Evolutionary conservation across 2,888 invertebrate species (phyloP).

Genomic region (Diarsia rubi): DNA sequence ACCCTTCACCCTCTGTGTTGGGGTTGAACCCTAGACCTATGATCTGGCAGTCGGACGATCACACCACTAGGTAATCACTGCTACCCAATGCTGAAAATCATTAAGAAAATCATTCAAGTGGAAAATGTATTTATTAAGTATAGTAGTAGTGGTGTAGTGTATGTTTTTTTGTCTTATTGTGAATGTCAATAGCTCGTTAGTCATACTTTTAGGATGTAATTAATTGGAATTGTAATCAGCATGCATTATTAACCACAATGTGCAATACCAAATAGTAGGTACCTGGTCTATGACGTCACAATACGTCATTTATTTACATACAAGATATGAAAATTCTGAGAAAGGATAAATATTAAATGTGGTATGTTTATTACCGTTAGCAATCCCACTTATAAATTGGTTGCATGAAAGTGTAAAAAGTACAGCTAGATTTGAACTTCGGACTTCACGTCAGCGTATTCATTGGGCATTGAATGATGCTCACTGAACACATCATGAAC

Average conservation of each 20-base stretch:
- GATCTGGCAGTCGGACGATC: not conserved
- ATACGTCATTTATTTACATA: conserved; percentile 21
- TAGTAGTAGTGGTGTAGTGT: too few species aligned
- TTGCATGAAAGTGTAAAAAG: conserved; percentile 44
- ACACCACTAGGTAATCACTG: not conserved
- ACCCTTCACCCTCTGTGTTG: too few species aligned
- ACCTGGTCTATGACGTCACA: conserved; percentile 6
- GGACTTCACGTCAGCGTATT: conserved; percentile 30
- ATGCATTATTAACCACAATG: conserved; percentile 23
- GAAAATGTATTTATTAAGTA: not conserved
- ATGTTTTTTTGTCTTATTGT: too few species aligned
- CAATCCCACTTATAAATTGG: not conserved
- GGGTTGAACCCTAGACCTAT: too few species aligned
- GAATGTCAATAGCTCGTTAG: conserved; percentile 1
- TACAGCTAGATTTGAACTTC: conserved; percentile 13
- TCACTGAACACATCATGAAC: conserved; percentile 51
- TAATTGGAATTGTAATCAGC: conserved; percentile 28
- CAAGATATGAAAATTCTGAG: not conserved
- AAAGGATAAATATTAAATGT: conserved; percentile 16
- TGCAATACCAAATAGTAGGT: conserved; percentile 1
- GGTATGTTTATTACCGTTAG: conserved; percentile 31
- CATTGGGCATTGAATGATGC: conserved; percentile 42
- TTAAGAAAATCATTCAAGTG: not conserved
- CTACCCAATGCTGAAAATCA: not conserved
- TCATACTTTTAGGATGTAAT: conserved; percentile 9